Percentiles rank a stretch among this genome's conserved stretches.
Evolutionary conservation across 1,140 invertebrate genomes (phyloP).

Genomic region (Trypoxylus dichotomus): DNA sequence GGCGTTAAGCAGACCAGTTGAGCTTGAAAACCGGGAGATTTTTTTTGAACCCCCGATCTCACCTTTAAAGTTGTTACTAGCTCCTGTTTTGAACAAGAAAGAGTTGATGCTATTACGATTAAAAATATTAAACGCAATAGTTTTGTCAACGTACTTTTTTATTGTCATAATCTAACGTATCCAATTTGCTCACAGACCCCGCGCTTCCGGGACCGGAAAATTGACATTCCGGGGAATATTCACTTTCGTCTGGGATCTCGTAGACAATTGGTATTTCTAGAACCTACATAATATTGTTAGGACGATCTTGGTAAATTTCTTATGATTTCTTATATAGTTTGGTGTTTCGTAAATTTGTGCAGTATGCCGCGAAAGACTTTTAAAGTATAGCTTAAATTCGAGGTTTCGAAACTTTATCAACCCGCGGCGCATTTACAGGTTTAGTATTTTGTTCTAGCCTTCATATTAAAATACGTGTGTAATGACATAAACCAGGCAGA

Average conservation of each 20-base stretch:
- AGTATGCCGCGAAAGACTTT: too few relatives aligned
- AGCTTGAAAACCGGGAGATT: conserved; percentile 91
- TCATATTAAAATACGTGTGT: too few relatives aligned
- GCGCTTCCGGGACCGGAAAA: conserved; percentile 64
- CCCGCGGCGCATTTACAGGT: too few relatives aligned
- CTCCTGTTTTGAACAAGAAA: neutral
- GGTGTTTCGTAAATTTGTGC: too few relatives aligned
- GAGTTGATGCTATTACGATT: neutral
- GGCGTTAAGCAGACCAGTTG: conserved; percentile 91
- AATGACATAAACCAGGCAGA: too few relatives aligned
- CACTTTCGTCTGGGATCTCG: conserved; percentile 77
- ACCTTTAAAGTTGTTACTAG: conserved; percentile 63
- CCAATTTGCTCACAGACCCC: conserved; percentile 53
- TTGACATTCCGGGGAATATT: conserved; percentile 77
- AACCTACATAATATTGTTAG: too few relatives aligned
- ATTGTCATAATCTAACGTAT: conserved; percentile 61
- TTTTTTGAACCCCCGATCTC: conserved; percentile 73
- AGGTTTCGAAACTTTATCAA: too few relatives aligned
- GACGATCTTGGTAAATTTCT: too few relatives aligned
- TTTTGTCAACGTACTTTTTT: conserved; percentile 56
- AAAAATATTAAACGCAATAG: too few relatives aligned
- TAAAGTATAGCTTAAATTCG: too few relatives aligned
- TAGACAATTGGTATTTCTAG: conserved; percentile 87
- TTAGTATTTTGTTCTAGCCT: too few relatives aligned
- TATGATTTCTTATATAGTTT: too few relatives aligned